Evolutionary conservation across 2,797 vertebrate genomes (phyloP), one percentile per base, ranked within the genome.

Genomic region (Simalia tracyae): DNA sequence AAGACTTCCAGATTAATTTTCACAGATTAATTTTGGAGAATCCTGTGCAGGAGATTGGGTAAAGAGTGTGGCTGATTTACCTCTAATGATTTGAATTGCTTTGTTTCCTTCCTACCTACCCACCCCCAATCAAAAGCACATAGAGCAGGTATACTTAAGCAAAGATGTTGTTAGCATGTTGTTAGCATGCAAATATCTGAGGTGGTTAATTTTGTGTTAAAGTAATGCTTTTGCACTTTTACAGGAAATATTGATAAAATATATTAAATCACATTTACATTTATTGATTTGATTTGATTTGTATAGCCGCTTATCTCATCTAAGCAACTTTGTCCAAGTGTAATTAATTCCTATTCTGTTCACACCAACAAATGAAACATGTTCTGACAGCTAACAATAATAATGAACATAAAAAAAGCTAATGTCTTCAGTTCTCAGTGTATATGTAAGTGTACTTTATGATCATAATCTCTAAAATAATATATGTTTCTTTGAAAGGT

Each of bases 211-310:
- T 46, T 63, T 88, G 12, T 84, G 36, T 59, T 72, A 64, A 57
- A 89, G 28, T 68, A 89, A 68, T 86, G n/a, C 59, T 56, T 89
- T 46, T 61, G 31, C 66, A 26, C 63, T 86, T 92, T 92, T 56
- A 31, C 15, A 89, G 63, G 85, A n/a, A 68, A 86, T 85, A 72
- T 50, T 92, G 26, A 56, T 56, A 68, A 89, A 86, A 26, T 28
- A 68, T 28, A 50, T 60, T 59, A 85, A 89, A 15, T 89, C 15
- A 72, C 17, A 7, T 72, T 72, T 15, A 31, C 42, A 42, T 68
- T 14, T 36, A 36, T 72, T 72, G 66, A 72, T 72, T 36, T 42
- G 17, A 72, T 36, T 72, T 72, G 31, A 72, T 36, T 72, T 72
- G 31, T 72, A 68, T 36, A 17, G 7, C 14, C 36, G 15, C 31